Percentiles rank a stretch among this genome's conserved stretches.
Evolutionary conservation across 2,888 invertebrate species (phyloP).

Genomic region (Amiota communis): DNA sequence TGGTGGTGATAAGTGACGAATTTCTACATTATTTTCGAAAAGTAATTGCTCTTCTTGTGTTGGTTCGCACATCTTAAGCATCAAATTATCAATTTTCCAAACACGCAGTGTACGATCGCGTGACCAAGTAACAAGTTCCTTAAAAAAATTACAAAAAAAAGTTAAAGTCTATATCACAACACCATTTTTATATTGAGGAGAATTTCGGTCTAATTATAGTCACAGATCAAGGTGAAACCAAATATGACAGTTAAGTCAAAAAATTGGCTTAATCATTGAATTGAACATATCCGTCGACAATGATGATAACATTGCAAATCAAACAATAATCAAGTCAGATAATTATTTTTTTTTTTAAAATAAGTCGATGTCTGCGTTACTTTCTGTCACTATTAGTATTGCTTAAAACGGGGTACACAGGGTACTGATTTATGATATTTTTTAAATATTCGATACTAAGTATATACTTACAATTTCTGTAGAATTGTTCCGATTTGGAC

Average conservation of each 20-base stretch:
- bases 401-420: too few species aligned
- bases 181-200: too few species aligned
- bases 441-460: too few species aligned
- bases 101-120: slow-evolving; percentile 93
- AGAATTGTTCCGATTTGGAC: slow-evolving; percentile 77
- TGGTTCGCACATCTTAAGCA: slow-evolving; percentile 84
- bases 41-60: slow-evolving; percentile 55
- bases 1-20: slow-evolving; percentile 54
- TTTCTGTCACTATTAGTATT: too few species aligned
- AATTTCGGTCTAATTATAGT: neutral
- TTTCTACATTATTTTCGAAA: slow-evolving; percentile 67
- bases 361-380: too few species aligned
- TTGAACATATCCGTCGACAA: too few species aligned
- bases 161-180: neutral
- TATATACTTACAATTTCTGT: slow-evolving; percentile 65
- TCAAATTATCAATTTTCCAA: slow-evolving; percentile 89
- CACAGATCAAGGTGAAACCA: slow-evolving; percentile 1
- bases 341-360: too few species aligned
- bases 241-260: too few species aligned
- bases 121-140: slow-evolving; percentile 94
- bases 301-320: too few species aligned
- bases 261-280: too few species aligned
- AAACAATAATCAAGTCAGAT: too few species aligned
- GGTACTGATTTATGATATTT: too few species aligned
- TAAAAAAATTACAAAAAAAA: neutral